These are phyloP conservation scores for Melanotaenia boesemani DNA, from an alignment of 2,797 vertebrate species.

Conservation along the genomic window DNA sequence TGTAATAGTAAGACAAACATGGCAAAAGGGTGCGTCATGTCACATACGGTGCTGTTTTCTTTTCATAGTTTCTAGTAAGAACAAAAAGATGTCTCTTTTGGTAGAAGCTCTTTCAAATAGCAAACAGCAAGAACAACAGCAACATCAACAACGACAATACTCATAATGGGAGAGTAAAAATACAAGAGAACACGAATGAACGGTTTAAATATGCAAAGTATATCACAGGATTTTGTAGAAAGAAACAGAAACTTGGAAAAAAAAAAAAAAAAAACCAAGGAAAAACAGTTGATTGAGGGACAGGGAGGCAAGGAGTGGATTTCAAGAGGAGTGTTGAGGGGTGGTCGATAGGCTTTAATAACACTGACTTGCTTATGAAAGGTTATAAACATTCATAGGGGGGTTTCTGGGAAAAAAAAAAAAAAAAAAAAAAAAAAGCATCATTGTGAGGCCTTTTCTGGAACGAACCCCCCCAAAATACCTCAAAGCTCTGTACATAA, in stretches of 20 bases:
- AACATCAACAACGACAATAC: slow-evolving; percentile 77
- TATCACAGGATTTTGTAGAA: slow-evolving; percentile 81
- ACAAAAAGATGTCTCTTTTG: slow-evolving; percentile 80
- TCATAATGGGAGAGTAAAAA: slow-evolving; percentile 80
- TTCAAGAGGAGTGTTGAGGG: slow-evolving; percentile 28
- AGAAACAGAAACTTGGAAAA: slow-evolving; percentile 72
- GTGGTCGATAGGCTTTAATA: slow-evolving; percentile 62
- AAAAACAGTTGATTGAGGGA: slow-evolving; percentile 26
- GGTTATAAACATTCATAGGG: slow-evolving; percentile 78
- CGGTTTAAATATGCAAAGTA: slow-evolving; percentile 86
- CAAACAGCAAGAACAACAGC: slow-evolving; percentile 78
- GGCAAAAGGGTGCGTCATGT: slow-evolving; percentile 71
- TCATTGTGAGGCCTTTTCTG: slow-evolving; percentile 40
- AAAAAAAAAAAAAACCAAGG: slow-evolving; percentile 18
- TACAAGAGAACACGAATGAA: slow-evolving; percentile 80
- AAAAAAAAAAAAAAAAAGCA: slow-evolving; percentile 62
- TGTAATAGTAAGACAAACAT: slow-evolving; percentile 67
- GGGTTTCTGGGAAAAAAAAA: slow-evolving; percentile 44
- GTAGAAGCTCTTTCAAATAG: slow-evolving; percentile 83
- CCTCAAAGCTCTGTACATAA: slow-evolving; percentile 73
- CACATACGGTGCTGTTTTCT: slow-evolving; percentile 63
- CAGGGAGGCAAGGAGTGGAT: slow-evolving; percentile 9
- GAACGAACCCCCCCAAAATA: slow-evolving; percentile 64
- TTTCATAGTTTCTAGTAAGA: slow-evolving; percentile 55
- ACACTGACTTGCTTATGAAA: slow-evolving; percentile 79